Base-by-base conservation (phyloP, 2,797 vertebrate genomes). In the Tapera naevia region DNA sequence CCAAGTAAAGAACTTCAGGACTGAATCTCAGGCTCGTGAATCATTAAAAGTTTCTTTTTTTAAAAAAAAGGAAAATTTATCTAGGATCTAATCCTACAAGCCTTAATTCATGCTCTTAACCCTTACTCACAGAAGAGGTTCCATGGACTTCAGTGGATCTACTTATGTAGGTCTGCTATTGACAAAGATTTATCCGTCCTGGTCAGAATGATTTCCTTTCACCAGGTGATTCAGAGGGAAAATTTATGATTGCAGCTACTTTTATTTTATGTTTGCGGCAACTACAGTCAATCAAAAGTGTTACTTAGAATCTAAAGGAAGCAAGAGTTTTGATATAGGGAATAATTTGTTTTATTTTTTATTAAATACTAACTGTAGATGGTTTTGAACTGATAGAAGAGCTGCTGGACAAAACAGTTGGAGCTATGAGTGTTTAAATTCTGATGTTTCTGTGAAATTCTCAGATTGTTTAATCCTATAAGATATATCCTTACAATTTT, bases 371-470 rank as follows among this genome's bases (percentile, higher is more conserved):
- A 96, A 95, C 90, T 62, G 17, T 93, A 92, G 91, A 93, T 94
- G 57, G 81, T 89, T 90, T 79, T 88, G 79, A 91, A 73, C 61
- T 84, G 87, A 43, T 96, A 93, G 93, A 91, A 76, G 57, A 91
- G 83, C 81, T 94, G 72, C 81, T 95, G 96, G 92, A 88, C 76
- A 78, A 91, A 86, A 93, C 71, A 91, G 86, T 92, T 92, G 92
- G 89, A 96, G 93, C 87, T 97, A 95, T 58, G 75, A 96, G 95
- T 95, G 92, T 95, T 96, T 86, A 93, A 97, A 96, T 97, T 97
- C 97, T 98, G 96, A 97, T 81, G 95, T 98, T 97, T 97, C 97
- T 97, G 96, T 97, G 97, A 98, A 97, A 97, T 97, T 70, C 95
- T 97, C 97, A 97, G 97, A 97, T 95, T 96, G 95, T 96, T 97